Evolutionary conservation across 2,797 vertebrate genomes (phyloP), one percentile per base, ranked within the genome.

Genomic region (Galago senegalensis): DNA sequence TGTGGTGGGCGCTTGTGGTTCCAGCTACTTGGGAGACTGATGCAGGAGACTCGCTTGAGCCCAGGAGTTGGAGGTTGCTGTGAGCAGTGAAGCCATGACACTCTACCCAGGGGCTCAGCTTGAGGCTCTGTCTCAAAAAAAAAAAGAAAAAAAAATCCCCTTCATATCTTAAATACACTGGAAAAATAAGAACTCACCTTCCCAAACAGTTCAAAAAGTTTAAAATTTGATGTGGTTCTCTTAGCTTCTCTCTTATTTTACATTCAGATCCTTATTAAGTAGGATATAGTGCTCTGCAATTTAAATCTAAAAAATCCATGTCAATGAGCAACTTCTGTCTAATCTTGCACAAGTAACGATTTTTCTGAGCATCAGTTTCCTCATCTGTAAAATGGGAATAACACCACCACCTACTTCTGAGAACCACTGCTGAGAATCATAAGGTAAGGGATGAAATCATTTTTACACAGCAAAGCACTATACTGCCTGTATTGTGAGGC

Each of bases 171-270:
- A 34, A 70, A 77, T 49, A 87, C 11, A 80, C n/a, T 0, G 70
- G 23, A 69, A 90, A 92, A 94, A 83, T 37, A 83, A 86, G 79
- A 86, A 79, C 4, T n/a, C 17, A 46, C 34, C 61, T 46, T 89
- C 27, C 76, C 63, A 83, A 37, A 80, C 17, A 70, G 56, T 37
- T 79, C 63, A 73, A 49, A 91, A 84, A 69, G 49, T 37, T 91
- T 75, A 83, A 73, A 70, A 49, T 73, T 91, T 61, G 40, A 72
- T 4, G 12, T n/a, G 70, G 31, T 18, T 63, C 40, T 69, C 65
- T 61, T 63, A 17, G 76, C 12, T 12, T 20, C 85, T 46, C 10
- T 43, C 63, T 58, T 37, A 75, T 37, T 84, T 86, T 63, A 89
- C 7, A 75, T 16, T 65, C 58, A 49, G 25, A 21, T 77, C 5